Base-by-base conservation (phyloP, 2,797 vertebrate genomes). In the Petrocephalus sullivani region DNA sequence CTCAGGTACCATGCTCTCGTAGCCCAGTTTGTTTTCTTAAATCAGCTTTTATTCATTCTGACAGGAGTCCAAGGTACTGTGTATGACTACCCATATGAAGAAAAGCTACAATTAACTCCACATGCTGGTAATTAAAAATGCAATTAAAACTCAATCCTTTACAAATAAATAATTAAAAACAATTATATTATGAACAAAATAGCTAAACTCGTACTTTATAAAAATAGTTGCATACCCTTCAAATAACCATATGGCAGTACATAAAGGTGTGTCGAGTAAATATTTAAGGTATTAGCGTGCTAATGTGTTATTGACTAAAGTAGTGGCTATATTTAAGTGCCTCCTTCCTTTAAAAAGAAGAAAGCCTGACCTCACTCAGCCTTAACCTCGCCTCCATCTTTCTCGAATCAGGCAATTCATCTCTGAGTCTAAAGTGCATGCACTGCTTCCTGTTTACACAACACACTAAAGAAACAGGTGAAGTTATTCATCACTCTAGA, bases 211-310 rank as follows among this genome's bases (percentile, higher is more conserved):
- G 78, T 88, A 91, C 91, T 89, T 95, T 95, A 96, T 90, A 96
- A 96, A 96, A 96, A 95, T 95, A 95, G 94, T 92, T 93, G 91
- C 94, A 95, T 95, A 92, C 94, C 94, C 93, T 92, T 92, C 91
- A 95, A 95, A 95, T 94, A 94, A 92, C 93, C 89, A 93, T 84
- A 86, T 94, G 94, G 93, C 91, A 86, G 71, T 87, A 89, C 88
- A 93, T 93, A 93, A 90, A 56, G 88, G 89, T 89, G n/a, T 91
- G 58, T 84, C 6, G 87, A 88, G 75, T 83, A 60, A 53, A 61
- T 78, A 33, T 88, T 82, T 28, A 83, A 93, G 93, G 93, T 92
- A 92, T 91, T 93, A 91, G 89, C 93, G 87, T 89, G 61, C 75
- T 88, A 67, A 91, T 92, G 90, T 91, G 91, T 91, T 67, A 90